Conservation (phyloP, 2,888 invertebrate genomes). For the Deladenus siricidicola region DNA sequence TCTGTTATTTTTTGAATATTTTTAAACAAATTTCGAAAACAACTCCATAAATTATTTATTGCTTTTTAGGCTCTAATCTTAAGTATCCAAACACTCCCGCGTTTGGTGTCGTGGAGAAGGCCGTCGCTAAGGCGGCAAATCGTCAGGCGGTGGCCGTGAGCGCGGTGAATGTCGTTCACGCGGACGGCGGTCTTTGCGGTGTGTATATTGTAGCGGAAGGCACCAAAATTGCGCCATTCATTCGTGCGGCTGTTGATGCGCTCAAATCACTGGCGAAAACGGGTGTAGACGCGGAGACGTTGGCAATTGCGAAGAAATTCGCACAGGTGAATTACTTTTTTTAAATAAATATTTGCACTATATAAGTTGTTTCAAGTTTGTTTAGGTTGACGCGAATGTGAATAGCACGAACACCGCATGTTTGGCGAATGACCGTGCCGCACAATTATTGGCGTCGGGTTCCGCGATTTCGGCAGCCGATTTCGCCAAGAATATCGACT, state of each 20-base stretch:
- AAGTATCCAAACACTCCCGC: constrained; percentile 21
- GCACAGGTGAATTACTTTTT: too few species aligned
- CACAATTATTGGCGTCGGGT: constrained; percentile 38
- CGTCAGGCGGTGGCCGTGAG: constrained; percentile 28
- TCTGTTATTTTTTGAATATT: too few species aligned
- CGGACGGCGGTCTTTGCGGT: constrained; percentile 45
- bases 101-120: constrained; percentile 25
- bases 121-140: constrained; percentile 33
- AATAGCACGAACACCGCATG: constrained; percentile 14
- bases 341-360: too few species aligned
- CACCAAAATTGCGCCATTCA: constrained; percentile 19
- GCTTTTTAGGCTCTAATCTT: constrained; percentile 16
- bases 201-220: constrained; percentile 42
- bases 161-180: constrained; percentile 37
- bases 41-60: not conserved
- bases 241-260: constrained; percentile 32
- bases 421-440: constrained; percentile 37
- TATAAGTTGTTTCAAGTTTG: too few species aligned
- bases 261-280: constrained; percentile 33
- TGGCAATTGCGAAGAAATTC: constrained; percentile 24
- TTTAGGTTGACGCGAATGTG: constrained; percentile 21
- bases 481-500: constrained; percentile 32
- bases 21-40: not conserved
- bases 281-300: constrained; percentile 29
- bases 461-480: constrained; percentile 35